Evolutionary conservation across 2,113 vertebrate genomes (phyloP).

Genomic region (Erinaceus europaeus): DNA sequence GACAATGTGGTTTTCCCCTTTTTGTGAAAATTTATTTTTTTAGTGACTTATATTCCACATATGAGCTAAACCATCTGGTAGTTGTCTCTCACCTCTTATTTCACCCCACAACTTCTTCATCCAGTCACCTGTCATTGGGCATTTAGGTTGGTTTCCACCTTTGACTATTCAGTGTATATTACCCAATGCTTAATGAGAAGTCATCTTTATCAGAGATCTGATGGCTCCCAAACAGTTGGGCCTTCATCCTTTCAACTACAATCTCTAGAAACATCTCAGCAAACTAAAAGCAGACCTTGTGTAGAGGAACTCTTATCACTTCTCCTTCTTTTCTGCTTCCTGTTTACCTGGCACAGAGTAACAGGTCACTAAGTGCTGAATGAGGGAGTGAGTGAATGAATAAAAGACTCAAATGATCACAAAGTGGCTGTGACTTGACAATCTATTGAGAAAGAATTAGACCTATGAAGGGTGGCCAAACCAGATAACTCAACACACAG

Average conservation of each 20-base stretch:
- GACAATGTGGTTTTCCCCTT: too few relatives aligned
- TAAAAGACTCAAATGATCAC: slow-evolving; percentile 32
- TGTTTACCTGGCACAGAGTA: background rate
- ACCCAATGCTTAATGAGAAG: background rate
- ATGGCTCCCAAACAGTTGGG: background rate
- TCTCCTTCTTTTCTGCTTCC: background rate
- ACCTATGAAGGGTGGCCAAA: slow-evolving; percentile 42
- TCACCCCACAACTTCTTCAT: too few relatives aligned
- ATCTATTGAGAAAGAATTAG: background rate
- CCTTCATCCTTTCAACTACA: background rate
- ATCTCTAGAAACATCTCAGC: background rate
- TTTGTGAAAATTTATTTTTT: too few relatives aligned
- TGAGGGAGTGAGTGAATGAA: slow-evolving; percentile 29
- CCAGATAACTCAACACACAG: slow-evolving; percentile 41
- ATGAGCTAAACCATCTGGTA: too few relatives aligned
- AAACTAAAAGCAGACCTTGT: background rate
- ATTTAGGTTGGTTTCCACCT: too few relatives aligned
- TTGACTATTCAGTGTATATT: too few relatives aligned
- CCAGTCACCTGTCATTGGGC: too few relatives aligned
- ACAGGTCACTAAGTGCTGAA: slow-evolving; percentile 14
- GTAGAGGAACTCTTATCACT: background rate
- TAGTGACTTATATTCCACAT: too few relatives aligned
- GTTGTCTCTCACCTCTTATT: too few relatives aligned
- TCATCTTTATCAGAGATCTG: background rate
- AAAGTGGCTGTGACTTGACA: slow-evolving; percentile 22